A percentile compares a stretch with the other conserved stretches of the same genome.
Conservation (phyloP, 2,113 vertebrate species). For the Cyanoderma ruficeps region DNA sequence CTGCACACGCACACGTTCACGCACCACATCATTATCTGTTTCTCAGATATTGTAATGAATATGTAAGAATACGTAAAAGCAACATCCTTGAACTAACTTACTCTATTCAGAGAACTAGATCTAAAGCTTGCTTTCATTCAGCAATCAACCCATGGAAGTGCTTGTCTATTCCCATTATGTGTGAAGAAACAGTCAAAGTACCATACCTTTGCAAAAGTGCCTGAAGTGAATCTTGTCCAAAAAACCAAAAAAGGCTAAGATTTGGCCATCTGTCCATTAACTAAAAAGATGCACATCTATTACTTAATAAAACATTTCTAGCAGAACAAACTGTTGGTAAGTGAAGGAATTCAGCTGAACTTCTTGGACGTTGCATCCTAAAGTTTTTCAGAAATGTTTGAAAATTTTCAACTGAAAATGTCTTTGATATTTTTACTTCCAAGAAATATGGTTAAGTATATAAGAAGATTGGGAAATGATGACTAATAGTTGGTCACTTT, state of each 20-base stretch:
- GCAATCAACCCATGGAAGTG: background rate
- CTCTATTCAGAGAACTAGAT: background rate
- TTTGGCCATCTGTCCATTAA: background rate
- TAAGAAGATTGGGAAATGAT: background rate
- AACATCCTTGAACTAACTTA: background rate
- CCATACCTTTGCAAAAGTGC: background rate
- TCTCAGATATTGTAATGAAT: background rate
- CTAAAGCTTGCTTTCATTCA: background rate
- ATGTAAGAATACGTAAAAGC: background rate
- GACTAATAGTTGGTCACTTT: background rate
- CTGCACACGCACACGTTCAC: background rate
- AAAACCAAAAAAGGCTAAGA: background rate
- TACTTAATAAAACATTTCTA: background rate
- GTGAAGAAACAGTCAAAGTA: background rate
- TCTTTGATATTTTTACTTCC: background rate
- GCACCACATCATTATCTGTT: background rate
- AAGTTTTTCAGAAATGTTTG: background rate
- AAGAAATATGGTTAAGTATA: background rate
- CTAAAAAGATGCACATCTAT: background rate
- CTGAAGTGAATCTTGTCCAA: background rate
- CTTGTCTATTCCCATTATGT: background rate
- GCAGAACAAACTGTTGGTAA: background rate
- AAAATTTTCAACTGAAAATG: background rate
- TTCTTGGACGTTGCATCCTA: background rate
- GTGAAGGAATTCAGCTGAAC: background rate